Conservation (phyloP, 1,140 invertebrate genomes). For the Conopomorpha cramerella region DNA sequence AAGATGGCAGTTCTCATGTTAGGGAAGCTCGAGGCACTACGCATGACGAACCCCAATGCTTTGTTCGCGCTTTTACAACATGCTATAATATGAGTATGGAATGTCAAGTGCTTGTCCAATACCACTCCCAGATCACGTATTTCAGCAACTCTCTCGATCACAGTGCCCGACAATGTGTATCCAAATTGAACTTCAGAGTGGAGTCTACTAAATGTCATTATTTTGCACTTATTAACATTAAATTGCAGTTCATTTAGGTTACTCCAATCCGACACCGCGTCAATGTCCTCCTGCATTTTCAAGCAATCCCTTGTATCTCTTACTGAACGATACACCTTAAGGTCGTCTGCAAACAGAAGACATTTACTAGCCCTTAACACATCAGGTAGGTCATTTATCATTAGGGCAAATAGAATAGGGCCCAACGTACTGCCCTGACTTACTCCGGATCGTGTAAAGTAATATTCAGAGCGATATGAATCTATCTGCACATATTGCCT, state of each 20-base stretch:
- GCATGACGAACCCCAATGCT: too few species aligned
- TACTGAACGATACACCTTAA: background rate
- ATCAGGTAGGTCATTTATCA: background rate
- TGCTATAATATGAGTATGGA: too few species aligned
- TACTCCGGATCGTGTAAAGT: background rate
- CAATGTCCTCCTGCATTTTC: background rate
- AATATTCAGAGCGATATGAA: background rate
- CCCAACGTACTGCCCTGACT: constrained; percentile 1
- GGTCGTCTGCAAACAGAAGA: constrained; percentile 2
- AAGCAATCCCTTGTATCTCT: background rate
- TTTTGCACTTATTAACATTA: background rate
- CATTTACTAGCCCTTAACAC: background rate
- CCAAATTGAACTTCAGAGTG: too few species aligned
- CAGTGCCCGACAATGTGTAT: too few species aligned
- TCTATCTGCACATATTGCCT: background rate
- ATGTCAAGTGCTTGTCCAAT: too few species aligned
- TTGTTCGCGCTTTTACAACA: too few species aligned
- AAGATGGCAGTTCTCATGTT: too few species aligned
- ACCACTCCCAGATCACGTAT: too few species aligned
- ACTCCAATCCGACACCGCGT: background rate
- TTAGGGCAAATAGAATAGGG: background rate
- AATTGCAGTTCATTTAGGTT: background rate
- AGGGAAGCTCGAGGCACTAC: too few species aligned
- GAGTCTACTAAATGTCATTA: constrained; percentile 1
- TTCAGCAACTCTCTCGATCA: too few species aligned